Evolutionary conservation across 2,888 invertebrate genomes (phyloP).

Genomic region (Apodemia mormo): DNA sequence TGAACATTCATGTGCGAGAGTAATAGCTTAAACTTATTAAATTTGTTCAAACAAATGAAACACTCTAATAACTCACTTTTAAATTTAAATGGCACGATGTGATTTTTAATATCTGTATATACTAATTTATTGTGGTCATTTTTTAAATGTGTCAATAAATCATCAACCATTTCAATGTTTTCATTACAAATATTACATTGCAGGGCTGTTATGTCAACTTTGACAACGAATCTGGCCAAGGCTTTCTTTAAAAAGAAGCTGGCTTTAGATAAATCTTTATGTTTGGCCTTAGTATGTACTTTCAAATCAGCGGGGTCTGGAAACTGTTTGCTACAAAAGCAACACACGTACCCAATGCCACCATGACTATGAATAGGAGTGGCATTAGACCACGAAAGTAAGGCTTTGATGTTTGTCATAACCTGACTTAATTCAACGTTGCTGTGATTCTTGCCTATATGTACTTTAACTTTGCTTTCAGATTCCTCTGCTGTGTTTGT

Average conservation of each 20-base stretch:
- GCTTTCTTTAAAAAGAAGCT: conserved; percentile 34
- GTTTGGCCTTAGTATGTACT: conserved; percentile 34
- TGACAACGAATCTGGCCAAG: conserved; percentile 50
- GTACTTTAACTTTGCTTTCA: not conserved
- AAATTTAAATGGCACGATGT: conserved; percentile 52
- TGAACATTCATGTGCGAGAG: conserved; percentile 54
- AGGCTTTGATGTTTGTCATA: conserved; percentile 13
- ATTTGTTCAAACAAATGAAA: conserved; percentile 45
- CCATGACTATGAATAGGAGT: conserved; percentile 47
- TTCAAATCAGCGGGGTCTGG: conserved; percentile 42
- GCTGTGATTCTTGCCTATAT: not conserved
- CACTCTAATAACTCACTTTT: conserved; percentile 44
- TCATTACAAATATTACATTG: conserved; percentile 52
- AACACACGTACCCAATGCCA: conserved; percentile 39
- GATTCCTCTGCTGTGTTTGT: not conserved
- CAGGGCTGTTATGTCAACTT: conserved; percentile 57
- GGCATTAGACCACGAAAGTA: conserved; percentile 43
- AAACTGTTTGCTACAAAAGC: conserved; percentile 39
- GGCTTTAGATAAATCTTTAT: conserved; percentile 30
- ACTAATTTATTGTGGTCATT: conserved; percentile 49
- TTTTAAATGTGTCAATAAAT: conserved; percentile 55
- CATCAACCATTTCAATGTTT: conserved; percentile 46
- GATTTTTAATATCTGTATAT: conserved; percentile 58
- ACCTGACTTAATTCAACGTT: conserved; percentile 9
- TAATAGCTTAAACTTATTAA: conserved; percentile 42